A percentile compares a stretch with the other conserved stretches of the same genome.
phyloP scores from a whole-genome alignment of 2,797 vertebrate species.

The Odontamblyopus lacepedii region DNA sequence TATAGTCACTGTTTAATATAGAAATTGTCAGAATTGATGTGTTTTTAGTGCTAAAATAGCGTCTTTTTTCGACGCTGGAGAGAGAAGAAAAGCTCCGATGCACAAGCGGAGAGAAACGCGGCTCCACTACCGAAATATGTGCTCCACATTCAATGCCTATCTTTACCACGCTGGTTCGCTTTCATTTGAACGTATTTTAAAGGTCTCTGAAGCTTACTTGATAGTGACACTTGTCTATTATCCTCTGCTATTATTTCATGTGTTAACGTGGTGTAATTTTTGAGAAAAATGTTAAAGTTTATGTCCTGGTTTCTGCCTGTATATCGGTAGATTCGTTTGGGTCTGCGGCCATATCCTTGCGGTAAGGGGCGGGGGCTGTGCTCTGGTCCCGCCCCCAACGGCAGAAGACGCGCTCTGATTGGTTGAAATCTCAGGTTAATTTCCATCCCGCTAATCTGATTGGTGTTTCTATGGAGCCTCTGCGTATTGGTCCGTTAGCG shows the following conservation, averaged over 20 bases:
- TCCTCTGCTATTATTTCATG: constrained; percentile 7
- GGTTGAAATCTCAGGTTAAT: constrained; percentile 18
- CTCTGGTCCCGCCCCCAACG: constrained; percentile 52
- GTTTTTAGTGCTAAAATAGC: constrained; percentile 43
- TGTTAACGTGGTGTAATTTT: constrained; percentile 34
- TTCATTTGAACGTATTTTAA: background rate
- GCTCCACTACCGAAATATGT: constrained; percentile 51
- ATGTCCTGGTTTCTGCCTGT: constrained; percentile 41
- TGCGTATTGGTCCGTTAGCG: constrained; percentile 34
- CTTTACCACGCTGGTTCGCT: constrained; percentile 49
- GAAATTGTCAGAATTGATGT: constrained; percentile 30
- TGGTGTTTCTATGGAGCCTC: constrained; percentile 21
- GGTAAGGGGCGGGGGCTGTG: constrained; percentile 62
- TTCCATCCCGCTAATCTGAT: constrained; percentile 25
- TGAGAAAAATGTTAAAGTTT: constrained; percentile 58
- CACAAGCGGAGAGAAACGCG: constrained; percentile 38
- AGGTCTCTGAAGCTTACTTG: background rate
- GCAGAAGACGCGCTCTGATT: constrained; percentile 35
- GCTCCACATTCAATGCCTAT: constrained; percentile 58
- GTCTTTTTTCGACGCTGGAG: constrained; percentile 54
- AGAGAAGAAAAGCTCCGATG: constrained; percentile 45
- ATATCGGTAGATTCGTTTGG: constrained; percentile 49
- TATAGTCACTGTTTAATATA: constrained; percentile 26
- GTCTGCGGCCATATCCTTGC: constrained; percentile 81
- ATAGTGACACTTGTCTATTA: constrained; percentile 35